Percentiles rank a stretch among this genome's conserved stretches.
phyloP scores from a whole-genome alignment of 2,888 invertebrate species.

The Cryptops parisi region DNA sequence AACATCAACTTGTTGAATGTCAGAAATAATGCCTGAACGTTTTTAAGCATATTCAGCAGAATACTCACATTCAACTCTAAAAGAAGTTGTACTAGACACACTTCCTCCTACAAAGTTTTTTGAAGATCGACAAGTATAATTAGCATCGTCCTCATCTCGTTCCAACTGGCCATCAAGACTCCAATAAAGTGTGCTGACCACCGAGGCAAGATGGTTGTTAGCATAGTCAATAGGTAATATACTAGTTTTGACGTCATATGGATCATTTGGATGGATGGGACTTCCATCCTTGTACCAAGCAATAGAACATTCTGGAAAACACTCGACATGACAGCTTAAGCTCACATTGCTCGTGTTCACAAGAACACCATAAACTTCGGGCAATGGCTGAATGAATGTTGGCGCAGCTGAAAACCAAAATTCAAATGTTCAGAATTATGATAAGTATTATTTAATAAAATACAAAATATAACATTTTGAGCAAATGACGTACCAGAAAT shows the following conservation, averaged over 20 bases:
- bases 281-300: conserved; percentile 67
- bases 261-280: conserved; percentile 35
- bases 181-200: conserved; percentile 74
- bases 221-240: conserved; percentile 56
- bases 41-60: too few relatives aligned
- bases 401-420: too few relatives aligned
- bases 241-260: conserved; percentile 51
- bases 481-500: background rate
- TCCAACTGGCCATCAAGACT: conserved; percentile 73
- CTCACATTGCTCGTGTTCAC: conserved; percentile 47
- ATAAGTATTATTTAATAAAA: too few relatives aligned
- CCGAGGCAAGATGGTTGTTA: conserved; percentile 70
- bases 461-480: background rate
- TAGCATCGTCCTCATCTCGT: conserved; percentile 60
- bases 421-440: too few relatives aligned
- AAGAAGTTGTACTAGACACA: conserved; percentile 65
- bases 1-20: too few relatives aligned
- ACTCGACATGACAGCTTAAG: conserved; percentile 77
- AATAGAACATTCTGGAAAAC: conserved; percentile 68
- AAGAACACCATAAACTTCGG: conserved; percentile 55
- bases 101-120: conserved; percentile 59
- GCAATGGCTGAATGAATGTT: conserved; percentile 65
- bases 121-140: conserved; percentile 69
- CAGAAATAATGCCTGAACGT: too few relatives aligned
- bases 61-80: conserved; percentile 75